Base-by-base conservation (phyloP, 2,113 vertebrate species). In the Vidua chalybeata region DNA sequence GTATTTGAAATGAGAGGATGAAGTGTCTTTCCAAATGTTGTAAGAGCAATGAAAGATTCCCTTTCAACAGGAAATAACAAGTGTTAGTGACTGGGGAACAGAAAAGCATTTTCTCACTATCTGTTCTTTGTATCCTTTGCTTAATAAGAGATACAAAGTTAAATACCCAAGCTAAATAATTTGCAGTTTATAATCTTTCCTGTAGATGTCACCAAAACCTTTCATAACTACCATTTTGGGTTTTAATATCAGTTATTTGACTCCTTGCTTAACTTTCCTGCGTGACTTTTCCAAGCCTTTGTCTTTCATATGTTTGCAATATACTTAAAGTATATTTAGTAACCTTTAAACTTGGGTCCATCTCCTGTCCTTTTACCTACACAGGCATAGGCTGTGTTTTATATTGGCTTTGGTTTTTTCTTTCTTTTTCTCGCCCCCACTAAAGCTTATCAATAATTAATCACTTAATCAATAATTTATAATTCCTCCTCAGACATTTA, bases 151-250 rank as follows among this genome's bases (percentile, higher is more conserved):
- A 62, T 64, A 52, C 4, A 41, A 41, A 75, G 63, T 45, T 19
- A 62, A 59, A 74, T 88, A 64, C 4, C 4, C 30, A 51, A 87
- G 28, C 24, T 9, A 91, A 94, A 28, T 51, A 83, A 71, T 66
- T 73, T 96, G 83, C 49, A 93, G 56, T 94, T 91, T 80, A 41
- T 68, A 28, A 59, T 86, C 22, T 74, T 88, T 71, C 92, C 93
- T 94, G 72, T 90, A 96, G 93, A 72, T 90, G 93, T 96, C 93
- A 84, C 41, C 52, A 92, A 67, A 93, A 45, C 8, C 13, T 81
- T 93, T 90, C 35, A 13, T 75, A 84, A 33, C 55, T 73, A 13
- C 19, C 46, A 9, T 73, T 76, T 69, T 49, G 14, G 9, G 10
- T 82, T 54, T 72, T 67, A 30, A 5, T 56, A 52, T 16, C 8